A percentile compares a stretch with the other conserved stretches of the same genome.
phyloP scores from a whole-genome alignment of 1,140 invertebrate genomes.

The Meteorus sp. region DNA sequence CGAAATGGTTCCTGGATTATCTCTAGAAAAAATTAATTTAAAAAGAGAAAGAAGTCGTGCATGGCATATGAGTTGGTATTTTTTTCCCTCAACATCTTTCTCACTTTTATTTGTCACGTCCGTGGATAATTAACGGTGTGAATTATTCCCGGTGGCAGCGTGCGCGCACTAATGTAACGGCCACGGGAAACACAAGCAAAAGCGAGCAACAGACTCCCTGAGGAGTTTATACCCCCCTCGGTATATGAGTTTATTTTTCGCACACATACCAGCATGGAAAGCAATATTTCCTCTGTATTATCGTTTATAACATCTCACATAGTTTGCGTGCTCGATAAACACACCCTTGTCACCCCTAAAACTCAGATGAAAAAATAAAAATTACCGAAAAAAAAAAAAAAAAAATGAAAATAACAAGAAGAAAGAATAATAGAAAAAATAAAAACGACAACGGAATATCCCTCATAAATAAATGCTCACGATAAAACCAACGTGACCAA shows the following conservation, averaged over 20 bases:
- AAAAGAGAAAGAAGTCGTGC: too few species aligned
- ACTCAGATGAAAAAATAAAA: background rate
- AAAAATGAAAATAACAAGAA: background rate
- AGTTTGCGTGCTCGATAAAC: background rate
- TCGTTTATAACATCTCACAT: slow-evolving; percentile 15
- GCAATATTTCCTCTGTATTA: slow-evolving; percentile 14
- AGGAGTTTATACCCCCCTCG: slow-evolving; percentile 14
- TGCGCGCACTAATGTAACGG: too few species aligned
- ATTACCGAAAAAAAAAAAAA: background rate
- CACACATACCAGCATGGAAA: slow-evolving; percentile 14
- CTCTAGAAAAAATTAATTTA: too few species aligned
- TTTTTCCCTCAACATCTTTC: background rate
- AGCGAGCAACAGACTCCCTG: background rate
- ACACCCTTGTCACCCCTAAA: background rate
- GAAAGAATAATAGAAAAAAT: background rate
- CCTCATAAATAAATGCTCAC: too few species aligned
- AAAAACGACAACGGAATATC: background rate
- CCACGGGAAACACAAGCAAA: too few species aligned
- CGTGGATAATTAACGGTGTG: slow-evolving; percentile 18
- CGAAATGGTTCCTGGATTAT: too few species aligned
- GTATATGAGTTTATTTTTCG: slow-evolving; percentile 12
- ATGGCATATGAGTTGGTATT: too few species aligned
- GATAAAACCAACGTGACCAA: too few species aligned
- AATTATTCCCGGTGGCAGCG: slow-evolving; percentile 15
- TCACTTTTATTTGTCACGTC: slow-evolving; percentile 11